Base-by-base conservation (phyloP, 2,888 invertebrate species). In the Cosmia pyralina region DNA sequence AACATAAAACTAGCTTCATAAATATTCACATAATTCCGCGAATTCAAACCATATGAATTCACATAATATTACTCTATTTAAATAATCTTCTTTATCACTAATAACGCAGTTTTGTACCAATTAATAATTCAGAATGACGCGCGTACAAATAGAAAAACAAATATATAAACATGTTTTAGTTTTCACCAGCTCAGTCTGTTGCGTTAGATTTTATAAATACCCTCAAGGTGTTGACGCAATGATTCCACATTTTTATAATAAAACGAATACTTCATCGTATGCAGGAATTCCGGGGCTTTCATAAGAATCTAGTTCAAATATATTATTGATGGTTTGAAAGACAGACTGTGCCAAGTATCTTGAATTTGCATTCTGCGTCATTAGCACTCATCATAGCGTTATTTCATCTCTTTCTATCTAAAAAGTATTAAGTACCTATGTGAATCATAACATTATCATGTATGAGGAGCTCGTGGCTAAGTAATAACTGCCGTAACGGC, bases 141-240 rank as follows among this genome's bases (percentile, higher is more conserved):
- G 68, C 59, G 50, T 57, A 69, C 55, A 75, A 76, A 84, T 69
- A 53, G 60, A 69, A 73, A 75, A 66, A 63, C 50, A 63, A 63
- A 72, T 65, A 74, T 70, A 77, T 60, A 50, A 69, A 77, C 63
- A 75, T 82, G 64, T 78, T 84, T 84, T 78, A 57, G 80, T 57
- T 78, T 79, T 71, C 84, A 60, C 28, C 55, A 60, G 41, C 57
- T 50, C 68, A 59, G 74, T 72, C 34, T 69, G 69, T 78, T 80
- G 75, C 73, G 77, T 66, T 78, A 72, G 69, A 72, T 75, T 76
- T 57, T 84, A 84, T 72, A 86, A 84, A 82, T 86, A 86, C 67
- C 58, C 69, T 50, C 78, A 69, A 77, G 66, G 75, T 64, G 69
- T 67, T 82, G 69, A 78, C 76, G 82, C 72, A 82, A 78, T 53